Evolutionary conservation across 2,888 invertebrate genomes (phyloP).

Genomic region (Mellilla xanthometata): DNA sequence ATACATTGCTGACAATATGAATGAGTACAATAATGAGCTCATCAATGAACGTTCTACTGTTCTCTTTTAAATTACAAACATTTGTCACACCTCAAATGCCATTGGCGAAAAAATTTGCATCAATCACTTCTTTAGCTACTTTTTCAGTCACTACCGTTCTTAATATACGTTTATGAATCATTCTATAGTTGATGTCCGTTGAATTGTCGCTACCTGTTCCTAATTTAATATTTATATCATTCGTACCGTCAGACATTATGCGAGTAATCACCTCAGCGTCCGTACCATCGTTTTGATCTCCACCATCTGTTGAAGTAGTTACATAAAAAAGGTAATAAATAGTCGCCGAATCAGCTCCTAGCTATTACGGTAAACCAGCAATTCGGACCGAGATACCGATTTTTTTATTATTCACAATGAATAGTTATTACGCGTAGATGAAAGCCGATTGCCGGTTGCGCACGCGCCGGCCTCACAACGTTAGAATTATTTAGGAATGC

Average conservation of each 20-base stretch:
- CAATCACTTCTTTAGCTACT: constrained; percentile 14
- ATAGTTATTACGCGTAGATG: constrained; percentile 64
- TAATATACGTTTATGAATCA: constrained; percentile 18
- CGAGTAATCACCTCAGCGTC: constrained; percentile 17
- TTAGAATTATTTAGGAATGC: constrained; percentile 58
- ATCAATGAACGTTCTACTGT: constrained; percentile 18
- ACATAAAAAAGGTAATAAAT: constrained; percentile 52
- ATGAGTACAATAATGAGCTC: constrained; percentile 19
- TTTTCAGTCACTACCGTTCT: constrained; percentile 17
- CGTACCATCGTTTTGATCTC: constrained; percentile 10
- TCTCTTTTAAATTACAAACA: constrained; percentile 19
- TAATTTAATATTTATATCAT: constrained; percentile 19
- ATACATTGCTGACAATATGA: constrained; percentile 16
- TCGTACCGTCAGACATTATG: too few relatives aligned
- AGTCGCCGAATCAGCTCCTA: constrained; percentile 54
- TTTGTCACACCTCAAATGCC: constrained; percentile 11
- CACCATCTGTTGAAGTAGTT: constrained; percentile 29
- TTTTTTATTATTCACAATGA: constrained; percentile 63
- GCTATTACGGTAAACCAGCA: constrained; percentile 62
- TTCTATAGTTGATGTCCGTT: constrained; percentile 14
- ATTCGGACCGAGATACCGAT: constrained; percentile 48
- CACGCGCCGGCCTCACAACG: constrained; percentile 49
- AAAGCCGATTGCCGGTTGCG: constrained; percentile 53
- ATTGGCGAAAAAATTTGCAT: constrained; percentile 9
- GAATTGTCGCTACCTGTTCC: constrained; percentile 16